Base-by-base conservation (phyloP, 2,888 invertebrate genomes). In the Phorcus lineatus region DNA sequence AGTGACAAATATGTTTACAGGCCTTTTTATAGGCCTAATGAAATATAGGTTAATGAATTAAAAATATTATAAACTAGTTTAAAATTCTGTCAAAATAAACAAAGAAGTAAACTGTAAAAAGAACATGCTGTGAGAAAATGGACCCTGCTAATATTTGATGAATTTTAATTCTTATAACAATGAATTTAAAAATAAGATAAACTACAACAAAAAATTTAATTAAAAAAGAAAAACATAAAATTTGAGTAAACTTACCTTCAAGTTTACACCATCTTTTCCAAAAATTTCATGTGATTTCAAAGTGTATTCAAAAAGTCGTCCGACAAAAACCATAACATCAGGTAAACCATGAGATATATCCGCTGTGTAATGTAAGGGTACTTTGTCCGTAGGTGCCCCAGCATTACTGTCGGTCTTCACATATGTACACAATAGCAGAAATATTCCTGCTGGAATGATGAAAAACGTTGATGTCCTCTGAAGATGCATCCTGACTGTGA, bases 261-360 rank as follows among this genome's bases (percentile, higher is more conserved):
- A 36, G 13, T 70, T 70, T 13, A 70, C 40, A 40, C 70, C 70
- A 36, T 70, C 70, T 70, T 70, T 28, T 70, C 70, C 70, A 70
- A 70, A 70, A 13, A 70, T n/a, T 70, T 70, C 70, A 70, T 70
- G 70, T 17, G 70, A 70, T 40, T 19, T 36, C 31, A 70, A 19
- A 1, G 70, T 19, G 40, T 70, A 70, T 36, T 70, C 40, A 40
- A 70, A 70, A 40, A 70, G 28, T 70, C 40, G 19, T 40, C 70
- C 70, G 13, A 70, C 70, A 40, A 70, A 70, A 13, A 70, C 70
- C 28, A 70, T 31, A 36, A 70, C 70, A 70, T 70, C 70, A 36
- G 70, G 70, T 40, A 70, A 70, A 36, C 70, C 70, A n/a, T 70
- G 70, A 31, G 70, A 70, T 70, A 70, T 19, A 70, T 70, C 31